phyloP scores from a whole-genome alignment of 2,888 invertebrate species.

The Pachliopta kotzebuea region DNA sequence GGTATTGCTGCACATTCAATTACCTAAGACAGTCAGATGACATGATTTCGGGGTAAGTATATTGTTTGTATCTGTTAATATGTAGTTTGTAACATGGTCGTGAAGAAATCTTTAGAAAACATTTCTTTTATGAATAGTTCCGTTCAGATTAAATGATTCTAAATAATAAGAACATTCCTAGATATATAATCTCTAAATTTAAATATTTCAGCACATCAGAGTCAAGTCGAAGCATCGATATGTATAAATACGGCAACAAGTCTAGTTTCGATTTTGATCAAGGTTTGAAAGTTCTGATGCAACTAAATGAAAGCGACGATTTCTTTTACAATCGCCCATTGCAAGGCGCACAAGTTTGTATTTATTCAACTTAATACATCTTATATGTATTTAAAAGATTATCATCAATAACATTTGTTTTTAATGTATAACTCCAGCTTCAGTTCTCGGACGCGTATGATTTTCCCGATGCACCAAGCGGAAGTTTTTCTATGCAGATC shows the following conservation, averaged over 20 bases:
- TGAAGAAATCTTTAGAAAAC: too few relatives aligned
- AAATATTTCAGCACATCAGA: slow-evolving; percentile 44
- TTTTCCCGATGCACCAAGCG: slow-evolving; percentile 80
- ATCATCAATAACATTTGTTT: not conserved
- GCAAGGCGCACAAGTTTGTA: slow-evolving; percentile 70
- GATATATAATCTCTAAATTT: too few relatives aligned
- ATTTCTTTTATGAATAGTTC: too few relatives aligned
- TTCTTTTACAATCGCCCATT: slow-evolving; percentile 73
- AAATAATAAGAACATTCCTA: too few relatives aligned
- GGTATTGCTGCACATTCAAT: slow-evolving; percentile 82
- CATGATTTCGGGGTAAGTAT: slow-evolving; percentile 58
- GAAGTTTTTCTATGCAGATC: slow-evolving; percentile 72
- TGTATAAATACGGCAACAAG: slow-evolving; percentile 69
- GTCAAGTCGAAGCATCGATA: slow-evolving; percentile 47
- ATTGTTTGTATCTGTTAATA: not conserved
- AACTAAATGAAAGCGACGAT: slow-evolving; percentile 67
- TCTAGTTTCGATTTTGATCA: slow-evolving; percentile 66
- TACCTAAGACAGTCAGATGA: slow-evolving; percentile 68
- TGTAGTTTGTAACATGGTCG: not conserved
- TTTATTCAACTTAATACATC: not conserved
- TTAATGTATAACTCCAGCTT: slow-evolving; percentile 56
- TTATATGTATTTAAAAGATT: not conserved
- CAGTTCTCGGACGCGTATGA: slow-evolving; percentile 79
- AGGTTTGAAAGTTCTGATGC: slow-evolving; percentile 62
- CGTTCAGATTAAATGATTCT: too few relatives aligned